Base-by-base conservation (phyloP, 2,113 vertebrate genomes). In the Potamarius usumacintae region DNA sequence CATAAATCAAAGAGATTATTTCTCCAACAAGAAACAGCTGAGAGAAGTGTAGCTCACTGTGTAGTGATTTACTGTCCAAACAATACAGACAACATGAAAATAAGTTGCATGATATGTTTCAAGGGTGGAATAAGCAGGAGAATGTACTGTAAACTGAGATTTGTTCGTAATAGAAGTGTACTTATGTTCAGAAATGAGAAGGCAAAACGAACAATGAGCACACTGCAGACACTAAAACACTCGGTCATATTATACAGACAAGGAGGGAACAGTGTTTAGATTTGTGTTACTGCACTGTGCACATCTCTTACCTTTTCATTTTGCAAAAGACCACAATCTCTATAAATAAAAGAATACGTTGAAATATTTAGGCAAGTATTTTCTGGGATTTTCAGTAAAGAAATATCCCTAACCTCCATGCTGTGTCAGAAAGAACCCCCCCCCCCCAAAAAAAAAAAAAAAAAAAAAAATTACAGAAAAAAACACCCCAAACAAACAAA, bases 331-430 rank as follows among this genome's bases (percentile, higher is more conserved):
- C 97, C 98, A 98, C 97, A 97, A 97, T 99, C 96, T 97, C 98
- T 99, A 99, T 97, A 99, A 99, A 99, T 98, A 99, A 99, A 98
- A 99, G 97, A 99, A 99, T 99, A 99, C 96, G 97, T 99, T 98
- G 97, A 99, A 97, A 97, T 97, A 97, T 99, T 99, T 99, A 99
- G 98, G 97, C 97, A 99, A 96, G 97, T 97, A 97, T 97, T 99
- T 82, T 87, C 96, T 96, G 97, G 96, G 97, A 96, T 95, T 96
- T 96, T 97, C 95, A 98, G 95, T 96, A 96, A 97, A 97, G 95
- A 94, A 93, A 97, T 97, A 97, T 97, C 95, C 97, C 98, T 98
- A 97, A 96, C 96, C 98, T 97, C 97, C 98, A 99, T 99, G 97
- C 97, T 98, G 97, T 97, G 95, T 96, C 94, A 91, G 93, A 91